Evolutionary conservation across 2,113 vertebrate species (phyloP).

Genomic region (Nansenia antarctica): DNA sequence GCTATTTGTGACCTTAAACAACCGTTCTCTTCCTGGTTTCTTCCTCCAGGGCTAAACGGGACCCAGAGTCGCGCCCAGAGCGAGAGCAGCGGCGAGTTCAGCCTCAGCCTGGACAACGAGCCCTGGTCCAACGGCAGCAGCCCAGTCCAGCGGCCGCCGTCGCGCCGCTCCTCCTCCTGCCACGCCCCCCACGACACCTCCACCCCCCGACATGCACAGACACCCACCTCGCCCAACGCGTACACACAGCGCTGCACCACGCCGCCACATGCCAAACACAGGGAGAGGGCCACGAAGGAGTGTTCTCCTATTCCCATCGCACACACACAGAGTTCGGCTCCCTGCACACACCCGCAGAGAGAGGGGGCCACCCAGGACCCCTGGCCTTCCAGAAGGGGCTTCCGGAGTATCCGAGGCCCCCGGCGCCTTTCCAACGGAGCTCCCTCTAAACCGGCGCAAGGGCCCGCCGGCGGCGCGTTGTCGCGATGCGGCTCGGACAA

Average conservation of each 20-base stretch:
- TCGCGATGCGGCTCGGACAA: conserved; percentile 57
- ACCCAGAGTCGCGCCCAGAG: conserved; percentile 88
- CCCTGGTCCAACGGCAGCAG: conserved; percentile 90
- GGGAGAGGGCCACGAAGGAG: conserved; percentile 56
- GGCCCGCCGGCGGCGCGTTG: conserved; percentile 42
- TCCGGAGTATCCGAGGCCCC: conserved; percentile 59
- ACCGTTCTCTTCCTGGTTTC: not conserved
- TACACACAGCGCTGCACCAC: conserved; percentile 17
- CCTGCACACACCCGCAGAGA: conserved; percentile 72
- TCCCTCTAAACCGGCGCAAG: conserved; percentile 71
- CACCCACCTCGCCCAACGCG: not conserved
- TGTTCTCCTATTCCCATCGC: conserved; percentile 4
- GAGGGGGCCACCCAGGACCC: conserved; percentile 75
- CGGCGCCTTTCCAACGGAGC: conserved; percentile 63
- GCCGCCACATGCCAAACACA: conserved; percentile 36
- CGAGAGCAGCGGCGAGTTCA: conserved; percentile 92
- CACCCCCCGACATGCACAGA: conserved; percentile 52
- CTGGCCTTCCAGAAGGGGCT: conserved; percentile 77
- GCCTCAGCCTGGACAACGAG: conserved; percentile 84
- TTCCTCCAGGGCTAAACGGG: conserved; percentile 69
- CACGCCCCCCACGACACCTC: conserved; percentile 74
- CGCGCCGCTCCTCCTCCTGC: conserved; percentile 77
- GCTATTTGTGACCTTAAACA: not conserved
- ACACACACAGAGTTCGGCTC: conserved; percentile 11
- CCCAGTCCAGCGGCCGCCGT: conserved; percentile 77